Evolutionary conservation across 2,888 invertebrate species (phyloP), one percentile per base, ranked within the genome.

Genomic region (Esperia sulphurella): DNA sequence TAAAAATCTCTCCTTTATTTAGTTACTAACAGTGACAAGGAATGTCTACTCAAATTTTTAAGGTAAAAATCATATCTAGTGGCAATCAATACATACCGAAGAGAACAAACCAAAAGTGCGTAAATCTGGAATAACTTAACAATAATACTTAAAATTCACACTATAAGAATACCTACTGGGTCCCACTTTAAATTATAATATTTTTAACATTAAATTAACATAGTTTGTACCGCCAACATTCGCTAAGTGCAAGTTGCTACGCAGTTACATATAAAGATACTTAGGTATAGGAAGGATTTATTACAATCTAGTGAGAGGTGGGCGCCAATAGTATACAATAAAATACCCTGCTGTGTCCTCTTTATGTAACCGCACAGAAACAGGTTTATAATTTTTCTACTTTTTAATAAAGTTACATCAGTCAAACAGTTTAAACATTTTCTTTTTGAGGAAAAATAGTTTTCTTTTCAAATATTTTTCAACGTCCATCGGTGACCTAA

Each of bases 111-210:
- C 79, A 74, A 75, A 72, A 79, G 75, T 78, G 74, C 70, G 75
- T 79, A 79, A 77, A 79, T 78, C 71, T 80, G 82, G 82, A 86
- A 83, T 82, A 86, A 84, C 81, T 84, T 84, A 86, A 79, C 63
- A 75, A 67, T 83, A 85, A 83, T 79, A 85, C 85, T 84, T 83
- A 84, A 68, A 73, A 79, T 82, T 81, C 71, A 77, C 58, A 63
- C 71, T 78, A 75, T 72, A 73, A 68, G 71, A 80, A 77, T 80
- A 84, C 65, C 83, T 84, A 86, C 77, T 79, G 86, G 85, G 84
- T 85, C 85, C 86, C 85, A 70, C 69, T 63, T 81, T 68, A 61
- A 82, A 79, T 74, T 68, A 81, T 73, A 77, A 71, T 72, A 76
- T 65, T 61, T 65, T 55, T 65, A 64, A 65, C 49, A 63, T 71